Base-by-base conservation (phyloP, 2,797 vertebrate species). In the Smutsia gigantea region DNA sequence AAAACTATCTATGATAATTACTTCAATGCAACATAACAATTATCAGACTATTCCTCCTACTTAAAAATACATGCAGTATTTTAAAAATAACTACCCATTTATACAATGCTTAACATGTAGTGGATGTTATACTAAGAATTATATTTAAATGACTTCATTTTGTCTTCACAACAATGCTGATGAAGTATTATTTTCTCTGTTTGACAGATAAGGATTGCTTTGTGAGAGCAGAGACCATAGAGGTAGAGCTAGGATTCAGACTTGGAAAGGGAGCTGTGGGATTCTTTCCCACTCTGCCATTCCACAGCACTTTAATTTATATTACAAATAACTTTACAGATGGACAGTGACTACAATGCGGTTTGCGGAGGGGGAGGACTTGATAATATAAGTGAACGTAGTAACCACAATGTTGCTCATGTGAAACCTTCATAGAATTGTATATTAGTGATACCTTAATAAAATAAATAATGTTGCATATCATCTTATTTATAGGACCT, bases 281-380 rank as follows among this genome's bases (percentile, higher is more conserved):
- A 46, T 7, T 11, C 10, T n/a, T 18, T 55, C n/a, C 14, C 1
- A 0, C 1, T 55, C 37, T 13, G 11, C 4, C 29, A 53, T 21
- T 8, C 37, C 27, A 21, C 3, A 15, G n/a, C 2, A 29, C 12
- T 39, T 34, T 12, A 74, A 39, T 61, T 72, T 49, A 82, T 1
- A 5, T 9, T 29, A 5, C 9, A 29, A 53, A 55, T 7, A 31
- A 68, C 42, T 9, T 9, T 46, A 46, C 42, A 46, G 42, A 46
- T 46, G 42, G 42, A 46, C 42, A 46, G 42, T 46, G 42, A 46
- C 42, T 46, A 10, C 42, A 46, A 46, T 46, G 42, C 8, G 42
- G 42, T 10, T 46, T 46, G 42, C 8, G 42, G 42, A 46, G 42
- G 42, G 42, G 42, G 42, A 46, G 42, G 42, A n/a, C n/a, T n/a